These are phyloP conservation scores for Nyctereutes procyonoides DNA, from an alignment of 2,113 vertebrate species.

Conservation along the genomic window DNA sequence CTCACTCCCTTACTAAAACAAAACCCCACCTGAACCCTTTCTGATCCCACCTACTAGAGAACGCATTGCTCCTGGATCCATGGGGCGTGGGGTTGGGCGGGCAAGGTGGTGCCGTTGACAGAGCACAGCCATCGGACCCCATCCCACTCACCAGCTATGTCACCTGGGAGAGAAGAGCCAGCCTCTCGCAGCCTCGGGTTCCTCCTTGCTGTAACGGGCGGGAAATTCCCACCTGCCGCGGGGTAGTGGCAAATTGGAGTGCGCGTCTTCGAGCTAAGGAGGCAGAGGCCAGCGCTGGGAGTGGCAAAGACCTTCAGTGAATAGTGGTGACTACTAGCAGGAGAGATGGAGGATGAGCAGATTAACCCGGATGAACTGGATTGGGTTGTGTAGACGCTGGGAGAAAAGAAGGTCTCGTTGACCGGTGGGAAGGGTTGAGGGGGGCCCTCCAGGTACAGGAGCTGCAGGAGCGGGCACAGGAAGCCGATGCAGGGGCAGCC, in stretches of 20 bases:
- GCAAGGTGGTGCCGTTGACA: background rate
- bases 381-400: background rate
- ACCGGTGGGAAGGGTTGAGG: background rate
- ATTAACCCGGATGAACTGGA: background rate
- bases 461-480: background rate
- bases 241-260: background rate
- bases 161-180: background rate
- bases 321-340: background rate
- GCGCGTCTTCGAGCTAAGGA: background rate
- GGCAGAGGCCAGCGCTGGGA: background rate
- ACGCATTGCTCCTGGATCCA: background rate
- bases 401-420: background rate
- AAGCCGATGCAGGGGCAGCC: background rate
- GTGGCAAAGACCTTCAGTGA: background rate
- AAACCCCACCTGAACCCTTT: background rate
- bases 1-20: background rate
- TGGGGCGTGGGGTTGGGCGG: rapidly evolving
- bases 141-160: background rate
- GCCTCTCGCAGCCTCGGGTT: background rate
- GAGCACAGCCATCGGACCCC: background rate
- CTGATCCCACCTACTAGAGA: background rate
- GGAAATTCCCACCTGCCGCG: background rate
- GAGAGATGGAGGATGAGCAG: background rate
- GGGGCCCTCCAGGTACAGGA: background rate
- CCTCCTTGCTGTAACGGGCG: background rate